A percentile compares a stretch with the other conserved stretches of the same genome.
Conservation (phyloP, 2,113 vertebrate species). For the Catagonus wagneri region DNA sequence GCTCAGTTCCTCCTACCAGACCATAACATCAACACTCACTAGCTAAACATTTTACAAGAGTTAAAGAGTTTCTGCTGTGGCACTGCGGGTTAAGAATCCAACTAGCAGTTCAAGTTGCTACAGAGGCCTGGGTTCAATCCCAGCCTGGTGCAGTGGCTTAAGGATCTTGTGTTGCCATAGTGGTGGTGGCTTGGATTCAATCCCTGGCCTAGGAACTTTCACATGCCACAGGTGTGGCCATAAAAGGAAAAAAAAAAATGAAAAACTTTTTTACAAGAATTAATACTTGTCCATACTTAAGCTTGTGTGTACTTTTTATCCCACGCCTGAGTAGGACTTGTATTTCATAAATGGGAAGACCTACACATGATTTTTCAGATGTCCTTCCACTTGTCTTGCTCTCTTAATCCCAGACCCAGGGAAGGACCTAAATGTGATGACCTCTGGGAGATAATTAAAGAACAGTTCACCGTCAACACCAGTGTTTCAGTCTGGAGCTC, state of each 20-base stretch:
- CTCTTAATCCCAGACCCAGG: background rate
- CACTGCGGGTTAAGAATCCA: too few species aligned
- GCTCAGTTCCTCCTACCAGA: background rate
- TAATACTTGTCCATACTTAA: background rate
- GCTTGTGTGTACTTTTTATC: background rate
- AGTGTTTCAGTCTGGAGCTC: background rate
- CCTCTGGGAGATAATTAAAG: background rate
- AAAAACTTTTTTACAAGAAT: constrained; percentile 23
- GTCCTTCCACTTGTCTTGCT: background rate
- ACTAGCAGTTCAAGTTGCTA: too few species aligned
- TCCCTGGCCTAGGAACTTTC: too few species aligned
- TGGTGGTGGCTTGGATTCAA: too few species aligned
- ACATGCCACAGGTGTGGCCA: too few species aligned
- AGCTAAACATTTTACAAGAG: constrained; percentile 37
- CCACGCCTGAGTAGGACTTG: background rate
- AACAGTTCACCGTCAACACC: background rate
- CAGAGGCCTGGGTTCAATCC: too few species aligned
- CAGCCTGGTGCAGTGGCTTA: too few species aligned
- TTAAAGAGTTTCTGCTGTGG: too few species aligned
- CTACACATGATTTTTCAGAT: background rate
- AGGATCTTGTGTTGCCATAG: too few species aligned
- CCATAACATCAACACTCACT: background rate
- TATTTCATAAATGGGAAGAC: background rate
- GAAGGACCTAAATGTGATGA: background rate
- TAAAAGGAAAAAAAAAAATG: too few species aligned